Conservation (phyloP, 2,888 invertebrate species). For the Plutella xylostella region DNA sequence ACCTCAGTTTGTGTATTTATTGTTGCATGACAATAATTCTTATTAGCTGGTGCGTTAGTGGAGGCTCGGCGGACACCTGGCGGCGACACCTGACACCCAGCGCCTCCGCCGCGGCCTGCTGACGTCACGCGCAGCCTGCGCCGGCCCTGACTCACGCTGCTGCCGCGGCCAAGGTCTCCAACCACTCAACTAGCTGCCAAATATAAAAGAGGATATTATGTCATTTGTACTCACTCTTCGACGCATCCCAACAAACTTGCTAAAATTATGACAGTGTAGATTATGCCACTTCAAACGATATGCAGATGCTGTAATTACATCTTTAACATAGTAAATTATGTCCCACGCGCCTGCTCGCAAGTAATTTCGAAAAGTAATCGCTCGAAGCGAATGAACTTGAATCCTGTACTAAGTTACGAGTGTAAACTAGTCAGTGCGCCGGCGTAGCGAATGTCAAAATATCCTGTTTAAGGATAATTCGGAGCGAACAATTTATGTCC, state of each 20-base stretch:
- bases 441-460: constrained; percentile 48
- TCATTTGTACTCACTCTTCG: too few relatives aligned
- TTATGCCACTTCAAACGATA: too few relatives aligned
- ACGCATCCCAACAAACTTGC: too few relatives aligned
- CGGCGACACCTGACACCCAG: too few relatives aligned
- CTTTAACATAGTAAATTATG: neutral
- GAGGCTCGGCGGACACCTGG: too few relatives aligned
- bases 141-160: constrained; percentile 3
- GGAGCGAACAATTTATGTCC: constrained; percentile 53
- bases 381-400: neutral
- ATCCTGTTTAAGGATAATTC: constrained; percentile 56
- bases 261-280: too few relatives aligned
- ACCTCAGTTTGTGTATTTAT: constrained; percentile 3
- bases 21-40: constrained; percentile 26
- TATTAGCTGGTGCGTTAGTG: constrained; percentile 33
- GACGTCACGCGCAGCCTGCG: constrained; percentile 1
- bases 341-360: neutral
- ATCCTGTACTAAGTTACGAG: constrained; percentile 19
- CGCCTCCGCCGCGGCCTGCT: constrained; percentile 26
- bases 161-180: constrained; percentile 5
- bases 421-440: constrained; percentile 43
- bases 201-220: constrained; percentile 5
- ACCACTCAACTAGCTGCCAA: constrained; percentile 1
- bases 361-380: constrained; percentile 3
- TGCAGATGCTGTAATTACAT: neutral